Conservation (phyloP, 2,113 vertebrate species). For the Sigmodon hispidus region DNA sequence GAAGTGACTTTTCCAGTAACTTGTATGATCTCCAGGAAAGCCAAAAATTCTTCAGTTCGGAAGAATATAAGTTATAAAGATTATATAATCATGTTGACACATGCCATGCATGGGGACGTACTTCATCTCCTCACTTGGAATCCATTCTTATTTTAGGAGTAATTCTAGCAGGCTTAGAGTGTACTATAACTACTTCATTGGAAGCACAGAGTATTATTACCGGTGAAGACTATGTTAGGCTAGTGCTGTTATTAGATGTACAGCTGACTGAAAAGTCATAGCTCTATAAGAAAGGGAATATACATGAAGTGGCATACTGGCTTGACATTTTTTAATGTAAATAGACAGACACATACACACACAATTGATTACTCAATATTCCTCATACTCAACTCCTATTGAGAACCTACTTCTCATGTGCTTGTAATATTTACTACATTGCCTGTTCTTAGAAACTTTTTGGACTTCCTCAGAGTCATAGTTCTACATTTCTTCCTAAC, state of each 20-base stretch:
- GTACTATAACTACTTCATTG: not conserved
- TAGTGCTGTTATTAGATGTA: not conserved
- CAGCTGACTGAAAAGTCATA: not conserved
- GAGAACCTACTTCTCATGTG: not conserved
- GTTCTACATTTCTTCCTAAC: slow-evolving; percentile 32
- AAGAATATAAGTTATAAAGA: slow-evolving; percentile 20
- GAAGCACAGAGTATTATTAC: not conserved
- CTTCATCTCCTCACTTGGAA: slow-evolving; percentile 1
- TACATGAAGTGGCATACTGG: not conserved
- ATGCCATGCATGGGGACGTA: not conserved
- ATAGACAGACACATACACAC: not conserved
- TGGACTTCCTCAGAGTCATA: slow-evolving; percentile 7
- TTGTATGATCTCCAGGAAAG: slow-evolving; percentile 7
- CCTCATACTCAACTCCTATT: not conserved
- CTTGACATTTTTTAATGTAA: not conserved
- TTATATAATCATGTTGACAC: slow-evolving; percentile 1
- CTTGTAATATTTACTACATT: slow-evolving; percentile 28
- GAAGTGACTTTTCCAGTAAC: slow-evolving; percentile 7
- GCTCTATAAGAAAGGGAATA: not conserved
- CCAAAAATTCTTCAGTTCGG: not conserved
- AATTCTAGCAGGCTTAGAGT: not conserved
- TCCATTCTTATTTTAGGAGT: slow-evolving; percentile 51
- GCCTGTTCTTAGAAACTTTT: slow-evolving; percentile 15
- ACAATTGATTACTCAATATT: not conserved
- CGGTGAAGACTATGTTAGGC: slow-evolving; percentile 1